Base-by-base conservation (phyloP, 2,888 invertebrate genomes). In the Alloscopus bannaensis region DNA sequence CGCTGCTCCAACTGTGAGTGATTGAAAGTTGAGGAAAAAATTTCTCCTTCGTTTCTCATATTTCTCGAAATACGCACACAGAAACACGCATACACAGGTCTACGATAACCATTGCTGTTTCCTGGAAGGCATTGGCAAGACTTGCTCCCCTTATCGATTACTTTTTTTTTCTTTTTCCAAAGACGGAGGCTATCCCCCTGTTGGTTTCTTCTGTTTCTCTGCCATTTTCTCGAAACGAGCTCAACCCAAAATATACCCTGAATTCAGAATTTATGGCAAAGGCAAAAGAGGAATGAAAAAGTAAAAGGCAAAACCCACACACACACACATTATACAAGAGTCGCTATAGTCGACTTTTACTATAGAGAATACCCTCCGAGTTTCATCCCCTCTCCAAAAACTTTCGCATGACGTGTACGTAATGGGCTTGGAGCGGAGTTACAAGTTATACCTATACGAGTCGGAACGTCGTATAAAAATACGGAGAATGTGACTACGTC, bases 131-230 rank as follows among this genome's bases (percentile, higher is more conserved):
- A 36, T 59, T 29, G 31, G 29, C 59, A n/a, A n/a, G 29, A 59
- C 60, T 70, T 70, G 70, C 50, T 70, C 47, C 70, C 60, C 60
- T 42, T 70, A 70, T 70, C 60, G 70, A 70, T 60, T 70, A 42
- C 31, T 55, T 66, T 66, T 0, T 50, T 47, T 31, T 62, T 22
- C 60, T 31, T 42, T 20, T 26, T 31, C 20, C 36, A 29, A 22
- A 59, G 26, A 42, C 26, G n/a, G n/a, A n/a, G n/a, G n/a, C 29
- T 47, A 36, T 52, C 29, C 45, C 68, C 45, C 40, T 47, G 18
- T 29, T 42, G 20, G 28, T 57, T 73, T 42, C 65, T 65, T 24
- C 29, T 42, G 28, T 57, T 64, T 47, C 50, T 75, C 65, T 65
- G 55, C 64, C 73, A 73, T 65, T 65, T 59, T 65, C 57, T 59